Conservation (phyloP, 1,140 invertebrate genomes). For the Caligus rogercresseyi region DNA sequence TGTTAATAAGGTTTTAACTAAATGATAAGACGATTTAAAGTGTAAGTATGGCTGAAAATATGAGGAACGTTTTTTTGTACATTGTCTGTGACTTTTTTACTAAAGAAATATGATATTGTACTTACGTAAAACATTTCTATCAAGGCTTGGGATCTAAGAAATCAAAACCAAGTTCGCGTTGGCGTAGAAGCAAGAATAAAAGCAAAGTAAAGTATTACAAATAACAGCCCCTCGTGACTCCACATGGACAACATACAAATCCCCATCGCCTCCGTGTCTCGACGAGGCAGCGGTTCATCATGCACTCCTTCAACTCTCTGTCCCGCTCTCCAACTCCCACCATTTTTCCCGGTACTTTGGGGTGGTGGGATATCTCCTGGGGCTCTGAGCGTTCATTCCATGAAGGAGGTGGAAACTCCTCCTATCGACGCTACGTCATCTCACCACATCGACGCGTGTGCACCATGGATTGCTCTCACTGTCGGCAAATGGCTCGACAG, state of each 20-base stretch:
- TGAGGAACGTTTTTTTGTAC: no score
- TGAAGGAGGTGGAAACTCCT: neutral
- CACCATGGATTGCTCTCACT: conserved; percentile 23
- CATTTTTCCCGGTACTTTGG: conserved; percentile 24
- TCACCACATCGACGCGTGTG: conserved; percentile 18
- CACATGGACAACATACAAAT: conserved; percentile 10
- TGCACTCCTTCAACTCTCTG: conserved; percentile 22
- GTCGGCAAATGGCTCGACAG: conserved; percentile 21
- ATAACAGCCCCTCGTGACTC: neutral
- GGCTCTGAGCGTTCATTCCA: neutral
- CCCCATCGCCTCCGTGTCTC: neutral
- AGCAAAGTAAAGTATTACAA: no score
- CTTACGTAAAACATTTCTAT: no score
- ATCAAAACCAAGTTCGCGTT: no score
- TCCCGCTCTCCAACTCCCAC: conserved; percentile 22
- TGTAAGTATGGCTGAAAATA: no score
- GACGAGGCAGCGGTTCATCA: conserved; percentile 1
- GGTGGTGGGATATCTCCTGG: neutral
- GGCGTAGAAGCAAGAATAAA: no score
- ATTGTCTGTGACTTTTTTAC: no score
- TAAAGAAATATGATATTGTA: no score
- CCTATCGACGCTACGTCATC: neutral
- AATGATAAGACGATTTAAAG: no score
- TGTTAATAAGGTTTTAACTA: no score
- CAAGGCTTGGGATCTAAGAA: no score